Evolutionary conservation across 2,797 vertebrate species (phyloP), one percentile per base, ranked within the genome.

Genomic region (Enteromius argenteus): DNA sequence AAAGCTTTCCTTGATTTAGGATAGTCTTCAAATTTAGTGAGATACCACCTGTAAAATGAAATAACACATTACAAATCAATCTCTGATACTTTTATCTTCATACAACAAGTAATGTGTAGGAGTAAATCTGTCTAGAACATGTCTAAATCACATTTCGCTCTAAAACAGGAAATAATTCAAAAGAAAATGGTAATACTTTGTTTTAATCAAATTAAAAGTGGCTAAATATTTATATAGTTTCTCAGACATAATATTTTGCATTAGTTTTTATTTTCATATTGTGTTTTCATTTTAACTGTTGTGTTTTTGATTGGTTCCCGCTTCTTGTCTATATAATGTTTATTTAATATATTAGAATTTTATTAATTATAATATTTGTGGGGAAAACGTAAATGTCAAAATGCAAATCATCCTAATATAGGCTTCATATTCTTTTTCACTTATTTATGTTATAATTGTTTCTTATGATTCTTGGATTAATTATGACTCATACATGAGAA

Each of bases 11-110:
- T 96, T 53, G 79, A 89, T 90, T 95, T 97, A 0, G 98, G 98
- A 85, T 99, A 99, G 88, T 98, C 95, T 93, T 99, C 96, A 91
- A 99, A 99, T 91, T 98, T 99, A 32, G 92, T 84, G 39, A 95
- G 94, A 88, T 99, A 99, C 98, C 98, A 99, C 89, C 98, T 99
- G 93, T 78, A 90, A 89, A 75, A 42, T 58, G 6, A 78, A 80
- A 86, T 30, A 39, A 56, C 64, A 68, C 23, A 46, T n/a, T 42
- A 44, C 58, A 69, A 14, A 62, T 30, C 69, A 73, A 35, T 56
- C 3, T 42, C 19, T 2, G 6, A 39, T 37, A 56, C 13, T 27
- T 0, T 23, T 58, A 35, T 27, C 3, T 17, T 68, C 10, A 71
- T 44, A 42, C 11, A 71, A 27, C 17, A 39, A 37, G n/a, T 37